Base-by-base conservation (phyloP, 2,888 invertebrate species). In the Spilosoma lubricipeda region DNA sequence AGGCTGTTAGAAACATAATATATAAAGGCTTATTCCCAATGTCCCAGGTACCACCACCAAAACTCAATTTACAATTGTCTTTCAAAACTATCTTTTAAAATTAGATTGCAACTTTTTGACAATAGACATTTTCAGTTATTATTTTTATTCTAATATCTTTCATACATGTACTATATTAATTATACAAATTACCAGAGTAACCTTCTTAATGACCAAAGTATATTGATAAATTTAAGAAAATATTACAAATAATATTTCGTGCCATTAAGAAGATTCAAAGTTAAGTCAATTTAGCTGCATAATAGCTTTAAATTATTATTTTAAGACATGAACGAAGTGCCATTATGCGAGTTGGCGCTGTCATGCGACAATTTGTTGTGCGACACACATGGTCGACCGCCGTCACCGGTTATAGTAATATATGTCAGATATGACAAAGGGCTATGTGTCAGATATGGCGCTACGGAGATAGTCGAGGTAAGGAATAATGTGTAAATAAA, bases 291-390 rank as follows among this genome's bases (percentile, higher is more conserved):
- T 67, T 45, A 8, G 27, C 3, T 42, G n/a, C 67, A 36, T 56
- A 23, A 48, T 52, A 52, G n/a, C 59, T 27, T 27, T 5, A 27
- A n/a, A 3, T 70, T 27, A 23, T 56, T 23, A 36, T 39, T 72
- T 56, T 30, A 36, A 98, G 98, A 98, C 96, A 97, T 98, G 82
- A 97, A 97, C 77, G 98, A 98, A 92, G 97, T 98, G 84, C 98
- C 98, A 59, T 94, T 98, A 65, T 98, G 98, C 89, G 98, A 99
- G 93, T 96, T 98, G 84, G 98, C 98, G 71, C 94, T 98, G 86
- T 98, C 98, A 48, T 99, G 99, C 96, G 98, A 99, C 96, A 99
- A 98, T 92, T 96, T 99, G 75, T 96, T 98, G 39, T 98, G 98
- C 93, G 98, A 99, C 93, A 97, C 97, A 9, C 97, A 98, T 89